Conservation (phyloP, 2,797 vertebrate species). For the Gadopsis marmoratus region DNA sequence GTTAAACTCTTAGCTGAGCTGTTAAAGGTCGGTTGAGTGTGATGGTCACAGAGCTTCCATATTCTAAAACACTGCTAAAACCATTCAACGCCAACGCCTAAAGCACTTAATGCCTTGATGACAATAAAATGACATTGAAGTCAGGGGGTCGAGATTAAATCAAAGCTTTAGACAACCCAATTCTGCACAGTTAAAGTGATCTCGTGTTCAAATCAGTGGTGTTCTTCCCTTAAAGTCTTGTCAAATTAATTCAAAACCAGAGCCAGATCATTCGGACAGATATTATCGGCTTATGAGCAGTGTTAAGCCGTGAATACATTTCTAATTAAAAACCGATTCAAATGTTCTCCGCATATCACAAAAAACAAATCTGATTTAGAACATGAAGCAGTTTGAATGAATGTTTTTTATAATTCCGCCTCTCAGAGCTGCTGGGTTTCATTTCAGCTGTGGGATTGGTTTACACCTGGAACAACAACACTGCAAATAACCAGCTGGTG, state of each 20-base stretch:
- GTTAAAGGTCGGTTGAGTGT: neutral
- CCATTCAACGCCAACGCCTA: neutral
- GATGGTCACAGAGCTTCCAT: neutral
- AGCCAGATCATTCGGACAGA: neutral
- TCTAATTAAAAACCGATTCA: conserved; percentile 14
- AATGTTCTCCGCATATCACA: conserved; percentile 5
- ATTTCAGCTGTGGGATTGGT: conserved; percentile 28
- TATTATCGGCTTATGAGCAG: neutral
- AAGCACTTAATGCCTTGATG: neutral
- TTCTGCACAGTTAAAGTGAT: neutral
- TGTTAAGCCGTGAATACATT: neutral
- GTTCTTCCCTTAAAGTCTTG: neutral
- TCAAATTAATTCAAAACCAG: conserved; percentile 4
- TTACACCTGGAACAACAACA: conserved; percentile 37
- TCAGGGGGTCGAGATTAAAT: conserved; percentile 13
- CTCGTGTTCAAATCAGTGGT: neutral
- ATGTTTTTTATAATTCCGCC: conserved; percentile 34
- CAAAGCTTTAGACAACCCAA: conserved; percentile 1
- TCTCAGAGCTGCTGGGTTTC: conserved; percentile 21
- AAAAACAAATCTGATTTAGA: conserved; percentile 25
- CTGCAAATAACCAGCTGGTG: conserved; percentile 26
- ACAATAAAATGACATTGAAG: neutral
- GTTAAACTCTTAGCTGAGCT: conserved; percentile 8
- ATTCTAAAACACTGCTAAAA: conserved; percentile 4
- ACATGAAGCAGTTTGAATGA: conserved; percentile 28